A percentile compares a stretch with the other conserved stretches of the same genome.
phyloP scores from a whole-genome alignment of 2,797 vertebrate genomes.

The Chiroxiphia lanceolata region DNA sequence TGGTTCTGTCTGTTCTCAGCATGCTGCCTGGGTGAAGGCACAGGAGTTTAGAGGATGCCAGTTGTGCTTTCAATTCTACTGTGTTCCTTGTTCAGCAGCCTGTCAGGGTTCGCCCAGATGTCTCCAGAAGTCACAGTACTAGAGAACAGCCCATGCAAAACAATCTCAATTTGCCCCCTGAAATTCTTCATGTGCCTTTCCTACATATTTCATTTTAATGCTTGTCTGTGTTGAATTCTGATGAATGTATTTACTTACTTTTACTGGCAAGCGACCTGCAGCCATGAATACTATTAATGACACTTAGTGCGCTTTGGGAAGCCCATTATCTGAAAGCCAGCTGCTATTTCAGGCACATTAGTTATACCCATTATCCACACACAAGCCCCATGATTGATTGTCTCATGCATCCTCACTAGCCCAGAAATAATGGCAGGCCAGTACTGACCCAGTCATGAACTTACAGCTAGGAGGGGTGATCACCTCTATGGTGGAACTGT shows the following conservation, averaged over 20 bases:
- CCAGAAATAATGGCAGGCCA: not conserved
- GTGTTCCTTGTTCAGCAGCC: not conserved
- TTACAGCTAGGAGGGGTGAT: not conserved
- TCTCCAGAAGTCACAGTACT: not conserved
- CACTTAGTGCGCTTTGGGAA: constrained; percentile 12
- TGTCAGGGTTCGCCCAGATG: not conserved
- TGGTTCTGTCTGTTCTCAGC: not conserved
- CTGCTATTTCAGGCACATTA: constrained; percentile 46
- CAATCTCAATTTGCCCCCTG: not conserved
- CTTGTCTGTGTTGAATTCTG: constrained; percentile 11
- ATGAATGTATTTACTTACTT: constrained; percentile 38
- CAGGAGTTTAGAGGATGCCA: not conserved
- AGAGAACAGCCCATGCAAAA: not conserved
- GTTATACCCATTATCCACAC: constrained; percentile 33
- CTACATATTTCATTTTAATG: not conserved
- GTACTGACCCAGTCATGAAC: not conserved
- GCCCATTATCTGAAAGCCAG: constrained; percentile 34
- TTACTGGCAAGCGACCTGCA: constrained; percentile 26
- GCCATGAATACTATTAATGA: constrained; percentile 50
- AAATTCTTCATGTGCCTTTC: not conserved
- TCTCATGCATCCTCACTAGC: not conserved
- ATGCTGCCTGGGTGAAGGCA: not conserved
- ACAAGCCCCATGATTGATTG: not conserved
- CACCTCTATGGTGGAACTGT: not conserved
- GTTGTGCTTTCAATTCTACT: not conserved